Conservation (phyloP, 2,113 vertebrate genomes). For the Trachemys scripta region DNA sequence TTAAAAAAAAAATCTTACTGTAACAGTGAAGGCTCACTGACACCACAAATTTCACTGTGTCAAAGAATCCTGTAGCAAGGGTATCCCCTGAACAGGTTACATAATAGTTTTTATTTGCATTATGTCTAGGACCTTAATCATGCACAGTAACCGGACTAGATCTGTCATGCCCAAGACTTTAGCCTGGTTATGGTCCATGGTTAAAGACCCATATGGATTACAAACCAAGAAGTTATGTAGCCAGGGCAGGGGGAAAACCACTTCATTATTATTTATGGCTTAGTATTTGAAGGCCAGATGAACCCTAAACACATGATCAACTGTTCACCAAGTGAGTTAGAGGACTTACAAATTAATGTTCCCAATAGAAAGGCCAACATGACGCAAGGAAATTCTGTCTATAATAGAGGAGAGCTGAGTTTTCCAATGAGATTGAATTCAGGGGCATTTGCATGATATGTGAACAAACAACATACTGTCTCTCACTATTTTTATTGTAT, state of each 20-base stretch:
- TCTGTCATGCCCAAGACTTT: not conserved
- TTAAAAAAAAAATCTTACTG: too few relatives aligned
- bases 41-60: not conserved
- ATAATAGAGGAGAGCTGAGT: not conserved
- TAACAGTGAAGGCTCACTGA: not conserved
- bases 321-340: not conserved
- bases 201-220: not conserved
- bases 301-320: not conserved
- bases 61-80: not conserved
- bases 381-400: not conserved
- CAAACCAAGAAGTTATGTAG: not conserved
- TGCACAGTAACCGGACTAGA: not conserved
- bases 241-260: not conserved
- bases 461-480: not conserved
- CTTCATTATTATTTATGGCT: not conserved
- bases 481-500: not conserved
- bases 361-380: not conserved
- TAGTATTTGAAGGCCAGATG: not conserved
- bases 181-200: not conserved
- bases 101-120: not conserved
- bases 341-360: not conserved
- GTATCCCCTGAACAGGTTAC: not conserved
- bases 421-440: not conserved
- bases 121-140: not conserved
- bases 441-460: not conserved